Evolutionary conservation across 2,797 vertebrate species (phyloP).

Genomic region (Rallus crepitans): DNA sequence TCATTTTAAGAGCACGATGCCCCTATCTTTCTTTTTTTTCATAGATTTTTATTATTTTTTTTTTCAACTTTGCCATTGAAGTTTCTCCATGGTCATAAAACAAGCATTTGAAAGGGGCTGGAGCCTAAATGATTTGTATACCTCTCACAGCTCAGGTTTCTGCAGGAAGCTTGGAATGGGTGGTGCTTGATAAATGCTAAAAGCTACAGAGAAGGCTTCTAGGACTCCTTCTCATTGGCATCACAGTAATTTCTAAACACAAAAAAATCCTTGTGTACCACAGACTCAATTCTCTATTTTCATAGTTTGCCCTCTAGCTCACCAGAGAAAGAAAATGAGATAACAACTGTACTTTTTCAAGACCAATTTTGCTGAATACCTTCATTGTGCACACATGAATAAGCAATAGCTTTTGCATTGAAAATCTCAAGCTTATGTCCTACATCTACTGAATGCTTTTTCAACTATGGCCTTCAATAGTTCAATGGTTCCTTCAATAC

Average conservation of each 20-base stretch:
- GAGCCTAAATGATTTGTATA: neutral
- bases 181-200: neutral
- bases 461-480: neutral
- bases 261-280: neutral
- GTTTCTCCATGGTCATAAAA: neutral
- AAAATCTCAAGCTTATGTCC: neutral
- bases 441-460: neutral
- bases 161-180: neutral
- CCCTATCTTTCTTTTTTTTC: neutral
- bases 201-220: neutral
- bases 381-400: conserved; percentile 30
- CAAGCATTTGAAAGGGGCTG: neutral
- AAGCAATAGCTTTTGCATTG: neutral
- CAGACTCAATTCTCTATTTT: neutral
- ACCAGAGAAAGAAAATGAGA: neutral
- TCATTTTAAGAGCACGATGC: accelerated
- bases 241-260: neutral
- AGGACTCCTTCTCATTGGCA: neutral
- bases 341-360: neutral
- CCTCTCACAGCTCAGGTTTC: neutral
- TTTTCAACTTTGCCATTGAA: neutral
- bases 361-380: neutral
- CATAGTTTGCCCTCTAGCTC: neutral
- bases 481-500: neutral
- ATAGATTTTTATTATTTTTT: neutral